Base-by-base conservation (phyloP, 2,113 vertebrate species). In the Sinocyclocheilus anshuiensis region DNA sequence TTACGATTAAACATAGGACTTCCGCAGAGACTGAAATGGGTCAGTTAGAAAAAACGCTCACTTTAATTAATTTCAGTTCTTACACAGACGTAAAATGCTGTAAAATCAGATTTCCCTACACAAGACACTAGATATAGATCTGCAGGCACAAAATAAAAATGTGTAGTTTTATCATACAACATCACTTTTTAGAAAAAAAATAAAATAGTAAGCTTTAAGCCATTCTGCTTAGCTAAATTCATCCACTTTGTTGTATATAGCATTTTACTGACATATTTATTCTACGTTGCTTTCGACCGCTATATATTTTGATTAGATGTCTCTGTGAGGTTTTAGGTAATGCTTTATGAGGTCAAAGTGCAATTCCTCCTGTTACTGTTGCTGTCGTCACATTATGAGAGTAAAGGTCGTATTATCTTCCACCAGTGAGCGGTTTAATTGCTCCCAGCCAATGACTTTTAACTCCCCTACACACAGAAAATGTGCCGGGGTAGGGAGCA, bases 401-500 rank as follows among this genome's bases (percentile, higher is more conserved):
- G 65, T 81, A 81, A 81, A 65, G 36, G 39, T 26, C 3, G 1
- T 36, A 81, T 48, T 81, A 81, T 81, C 24, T 29, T 81, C 16
- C 79, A 48, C 59, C 22, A 81, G 79, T n/a, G 79, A 65, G 59
- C 79, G 29, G 79, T 81, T 81, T 65, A 67, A 81, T 67, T 81
- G 59, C 79, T 81, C 20, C 26, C n/a, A 81, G 59, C 20, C 79
- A 65, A 48, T 81, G n/a, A 81, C 59, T 67, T 81, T 67, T 67
- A 48, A 36, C 79, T 48, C 39, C 39, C 22, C 39, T 20, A 11
- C 15, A n/a, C 79, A 65, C 8, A 24, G 33, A 61, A 79, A 22
- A 13, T 50, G 42, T 67, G 59, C 57, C n/a, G 18, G 39, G 36
- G 33, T 79, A 48, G 24, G 13, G 36, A 45, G 48, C 57, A 24